A percentile compares a stretch with the other conserved stretches of the same genome.
phyloP scores from a whole-genome alignment of 2,888 invertebrate species.

The Zhuqinia jingwanae region DNA sequence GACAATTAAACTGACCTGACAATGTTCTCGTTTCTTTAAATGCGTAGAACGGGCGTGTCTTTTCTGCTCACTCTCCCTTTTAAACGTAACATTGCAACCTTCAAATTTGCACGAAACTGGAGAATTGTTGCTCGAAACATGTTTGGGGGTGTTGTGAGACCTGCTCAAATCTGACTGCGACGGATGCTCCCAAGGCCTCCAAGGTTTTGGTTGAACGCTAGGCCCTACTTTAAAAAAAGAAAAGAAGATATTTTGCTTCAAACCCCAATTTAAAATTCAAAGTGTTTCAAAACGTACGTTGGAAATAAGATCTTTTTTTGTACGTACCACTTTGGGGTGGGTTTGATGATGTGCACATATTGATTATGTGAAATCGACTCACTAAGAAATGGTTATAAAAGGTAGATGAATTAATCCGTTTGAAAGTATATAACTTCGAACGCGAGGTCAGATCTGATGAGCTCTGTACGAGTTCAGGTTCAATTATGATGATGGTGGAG shows the following conservation, averaged over 20 bases:
- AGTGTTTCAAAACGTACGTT: neutral
- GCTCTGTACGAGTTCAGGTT: neutral
- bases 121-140: neutral
- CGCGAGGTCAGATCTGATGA: neutral
- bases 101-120: neutral
- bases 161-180: too few species aligned
- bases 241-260: neutral
- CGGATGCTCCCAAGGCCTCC: conserved; percentile 67
- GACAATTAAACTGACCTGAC: conserved; percentile 67
- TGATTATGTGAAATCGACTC: neutral
- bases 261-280: neutral
- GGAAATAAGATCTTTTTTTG: neutral
- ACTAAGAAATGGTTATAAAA: neutral
- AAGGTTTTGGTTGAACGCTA: neutral
- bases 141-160: conserved; percentile 7
- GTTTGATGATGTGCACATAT: neutral
- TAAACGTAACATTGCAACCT: conserved; percentile 22
- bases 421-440: neutral
- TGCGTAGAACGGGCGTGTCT: conserved; percentile 60
- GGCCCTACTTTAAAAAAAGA: neutral
- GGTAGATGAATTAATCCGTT: neutral
- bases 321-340: neutral
- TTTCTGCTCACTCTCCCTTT: conserved; percentile 56
- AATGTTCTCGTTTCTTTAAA: conserved; percentile 44
- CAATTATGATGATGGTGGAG: neutral